These are phyloP conservation scores for Diplodus puntazzo DNA, from an alignment of 2,797 vertebrate species.

Conservation along the genomic window DNA sequence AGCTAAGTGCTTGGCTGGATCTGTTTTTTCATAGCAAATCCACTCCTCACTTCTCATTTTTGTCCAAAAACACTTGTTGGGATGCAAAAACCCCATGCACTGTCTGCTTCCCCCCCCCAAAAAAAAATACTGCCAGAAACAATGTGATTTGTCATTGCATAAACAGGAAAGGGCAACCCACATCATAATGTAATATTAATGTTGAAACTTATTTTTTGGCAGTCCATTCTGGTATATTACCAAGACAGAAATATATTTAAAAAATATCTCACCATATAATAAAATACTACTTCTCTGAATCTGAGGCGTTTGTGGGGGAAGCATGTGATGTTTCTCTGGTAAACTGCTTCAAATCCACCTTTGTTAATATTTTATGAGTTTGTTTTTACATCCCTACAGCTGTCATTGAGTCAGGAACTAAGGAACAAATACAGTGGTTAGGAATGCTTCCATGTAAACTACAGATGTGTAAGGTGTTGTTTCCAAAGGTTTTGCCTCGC, in stretches of 20 bases:
- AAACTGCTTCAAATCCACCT: slow-evolving; percentile 6
- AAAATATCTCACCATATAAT: slow-evolving; percentile 2
- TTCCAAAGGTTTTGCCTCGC: background rate
- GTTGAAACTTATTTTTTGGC: background rate
- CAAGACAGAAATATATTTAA: slow-evolving; percentile 1
- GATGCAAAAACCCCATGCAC: background rate
- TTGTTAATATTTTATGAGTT: slow-evolving; percentile 22
- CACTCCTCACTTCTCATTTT: background rate
- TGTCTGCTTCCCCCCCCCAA: background rate
- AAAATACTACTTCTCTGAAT: background rate
- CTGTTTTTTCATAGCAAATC: background rate
- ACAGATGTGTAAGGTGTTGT: background rate
- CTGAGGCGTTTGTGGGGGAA: background rate
- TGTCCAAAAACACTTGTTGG: background rate
- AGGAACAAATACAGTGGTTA: slow-evolving; percentile 6
- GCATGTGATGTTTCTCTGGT: background rate
- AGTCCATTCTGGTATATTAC: background rate
- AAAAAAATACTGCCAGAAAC: background rate
- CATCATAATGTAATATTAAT: background rate
- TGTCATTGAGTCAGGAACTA: background rate
- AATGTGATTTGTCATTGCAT: background rate
- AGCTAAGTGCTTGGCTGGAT: background rate
- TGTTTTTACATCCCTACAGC: slow-evolving; percentile 10
- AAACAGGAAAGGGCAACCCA: background rate
- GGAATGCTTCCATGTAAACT: background rate